A percentile compares a stretch with the other conserved stretches of the same genome.
phyloP scores from a whole-genome alignment of 2,113 vertebrate species.

The Piprites chloris region DNA sequence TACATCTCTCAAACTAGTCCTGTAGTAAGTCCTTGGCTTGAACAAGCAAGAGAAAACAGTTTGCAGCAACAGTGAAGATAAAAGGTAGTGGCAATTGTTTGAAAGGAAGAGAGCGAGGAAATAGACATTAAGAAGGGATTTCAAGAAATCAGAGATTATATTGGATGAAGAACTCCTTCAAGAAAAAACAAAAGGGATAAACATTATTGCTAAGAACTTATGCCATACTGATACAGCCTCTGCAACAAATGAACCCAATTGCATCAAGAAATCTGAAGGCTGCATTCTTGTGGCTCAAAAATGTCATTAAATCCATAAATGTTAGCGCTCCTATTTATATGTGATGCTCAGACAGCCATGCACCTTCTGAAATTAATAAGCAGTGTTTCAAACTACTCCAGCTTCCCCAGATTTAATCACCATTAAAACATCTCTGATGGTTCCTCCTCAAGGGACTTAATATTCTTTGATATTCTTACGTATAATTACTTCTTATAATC shows the following conservation, averaged over 20 bases:
- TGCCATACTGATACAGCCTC: not conserved
- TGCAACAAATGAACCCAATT: not conserved
- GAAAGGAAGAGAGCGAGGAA: not conserved
- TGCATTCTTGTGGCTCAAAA: not conserved
- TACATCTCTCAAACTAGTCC: not conserved
- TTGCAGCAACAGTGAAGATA: not conserved
- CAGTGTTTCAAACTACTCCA: conserved; percentile 23
- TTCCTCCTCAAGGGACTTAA: conserved; percentile 41
- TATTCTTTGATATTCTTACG: conserved; percentile 67
- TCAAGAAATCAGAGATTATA: not conserved
- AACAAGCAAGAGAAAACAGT: not conserved
- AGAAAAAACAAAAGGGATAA: not conserved
- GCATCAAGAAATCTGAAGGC: not conserved
- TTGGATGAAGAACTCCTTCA: not conserved
- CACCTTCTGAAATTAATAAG: conserved; percentile 57
- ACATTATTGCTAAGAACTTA: not conserved
- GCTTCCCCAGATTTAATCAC: conserved; percentile 62
- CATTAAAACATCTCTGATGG: conserved; percentile 53
- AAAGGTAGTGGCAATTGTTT: not conserved
- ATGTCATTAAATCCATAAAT: not conserved
- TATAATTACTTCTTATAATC: conserved; percentile 73
- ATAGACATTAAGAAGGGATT: not conserved
- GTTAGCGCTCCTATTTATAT: conserved; percentile 3
- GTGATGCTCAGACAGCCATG: not conserved
- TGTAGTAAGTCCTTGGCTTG: not conserved